Evolutionary conservation across 2,888 invertebrate genomes (phyloP).

Genomic region (Scaptomyza parva): DNA sequence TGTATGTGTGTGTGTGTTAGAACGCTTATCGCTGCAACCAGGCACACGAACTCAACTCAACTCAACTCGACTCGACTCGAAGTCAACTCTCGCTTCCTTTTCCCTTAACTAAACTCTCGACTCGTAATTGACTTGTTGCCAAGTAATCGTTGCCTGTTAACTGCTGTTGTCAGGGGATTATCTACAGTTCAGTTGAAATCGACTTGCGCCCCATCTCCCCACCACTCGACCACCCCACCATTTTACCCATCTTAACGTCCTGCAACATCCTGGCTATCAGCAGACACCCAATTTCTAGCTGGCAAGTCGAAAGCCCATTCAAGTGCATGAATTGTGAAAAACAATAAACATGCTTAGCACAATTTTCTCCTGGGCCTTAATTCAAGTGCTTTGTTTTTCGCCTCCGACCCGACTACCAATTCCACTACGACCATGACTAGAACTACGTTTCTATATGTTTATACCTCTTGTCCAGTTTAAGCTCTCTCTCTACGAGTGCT

Average conservation of each 20-base stretch:
- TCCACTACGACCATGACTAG: too few species aligned
- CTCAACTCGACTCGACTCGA: slow-evolving; percentile 5
- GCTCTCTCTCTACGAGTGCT: background rate
- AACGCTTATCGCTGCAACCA: slow-evolving; percentile 71
- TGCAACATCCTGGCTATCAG: slow-evolving; percentile 15
- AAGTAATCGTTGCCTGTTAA: slow-evolving; percentile 81
- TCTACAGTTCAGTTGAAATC: slow-evolving; percentile 79
- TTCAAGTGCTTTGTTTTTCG: slow-evolving; percentile 62
- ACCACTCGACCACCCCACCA: slow-evolving; percentile 1
- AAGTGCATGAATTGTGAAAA: slow-evolving; percentile 75
- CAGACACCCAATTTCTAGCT: slow-evolving; percentile 1
- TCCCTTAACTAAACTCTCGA: slow-evolving; percentile 29
- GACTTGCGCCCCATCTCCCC: slow-evolving; percentile 43
- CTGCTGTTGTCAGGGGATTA: slow-evolving; percentile 82
- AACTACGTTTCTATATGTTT: background rate
- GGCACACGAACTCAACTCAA: slow-evolving; percentile 25
- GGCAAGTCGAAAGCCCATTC: slow-evolving; percentile 56
- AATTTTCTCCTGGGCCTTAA: slow-evolving; percentile 24
- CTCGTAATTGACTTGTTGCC: slow-evolving; percentile 80
- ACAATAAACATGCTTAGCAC: slow-evolving; percentile 73
- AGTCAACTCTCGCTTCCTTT: slow-evolving; percentile 11
- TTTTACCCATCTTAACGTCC: background rate
- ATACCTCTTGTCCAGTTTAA: slow-evolving; percentile 15
- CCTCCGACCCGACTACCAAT: background rate
- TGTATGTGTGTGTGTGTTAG: slow-evolving; percentile 45